A percentile compares a stretch with the other conserved stretches of the same genome.
These are phyloP conservation scores for Drosophila pseudoobscura DNA, from an alignment of 1,140 invertebrate genomes.

Conservation along the genomic window DNA sequence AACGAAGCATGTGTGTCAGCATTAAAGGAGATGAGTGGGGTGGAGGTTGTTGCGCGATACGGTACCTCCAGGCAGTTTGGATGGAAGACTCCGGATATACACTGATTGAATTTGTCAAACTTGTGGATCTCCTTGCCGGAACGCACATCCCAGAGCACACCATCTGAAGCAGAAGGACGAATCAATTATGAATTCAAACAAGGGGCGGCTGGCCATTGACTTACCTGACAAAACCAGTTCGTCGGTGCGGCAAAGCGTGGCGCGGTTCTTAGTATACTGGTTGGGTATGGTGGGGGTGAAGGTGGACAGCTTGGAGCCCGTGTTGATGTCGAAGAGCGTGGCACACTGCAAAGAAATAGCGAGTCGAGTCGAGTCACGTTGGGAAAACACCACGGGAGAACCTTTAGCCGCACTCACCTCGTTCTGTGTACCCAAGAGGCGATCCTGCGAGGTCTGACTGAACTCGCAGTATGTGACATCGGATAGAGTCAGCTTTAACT, in stretches of 20 bases:
- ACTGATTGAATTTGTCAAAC: slow-evolving; percentile 98
- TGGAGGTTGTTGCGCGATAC: too few species aligned
- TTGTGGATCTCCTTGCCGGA: slow-evolving; percentile 95
- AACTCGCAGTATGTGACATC: slow-evolving; percentile 96
- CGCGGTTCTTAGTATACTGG: slow-evolving; percentile 96
- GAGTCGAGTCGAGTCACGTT: neutral
- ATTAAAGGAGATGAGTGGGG: too few species aligned
- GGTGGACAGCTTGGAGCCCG: slow-evolving; percentile 89
- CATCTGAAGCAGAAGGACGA: slow-evolving; percentile 86
- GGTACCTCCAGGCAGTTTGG: slow-evolving; percentile 96
- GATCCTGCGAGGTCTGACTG: slow-evolving; percentile 93
- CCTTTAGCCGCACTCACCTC: slow-evolving; percentile 86
- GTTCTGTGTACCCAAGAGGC: slow-evolving; percentile 92
- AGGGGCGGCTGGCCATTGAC: neutral
- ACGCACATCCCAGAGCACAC: slow-evolving; percentile 97
- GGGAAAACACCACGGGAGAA: neutral
- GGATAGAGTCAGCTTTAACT: slow-evolving; percentile 89
- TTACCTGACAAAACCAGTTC: slow-evolving; percentile 93
- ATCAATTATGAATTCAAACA: neutral
- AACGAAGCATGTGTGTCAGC: neutral
- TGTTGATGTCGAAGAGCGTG: slow-evolving; percentile 94
- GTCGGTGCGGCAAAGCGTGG: slow-evolving; percentile 96
- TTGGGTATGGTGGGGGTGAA: slow-evolving; percentile 93
- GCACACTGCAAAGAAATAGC: slow-evolving; percentile 84
- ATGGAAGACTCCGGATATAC: slow-evolving; percentile 97